These are phyloP conservation scores for Plectus sambesii DNA, from an alignment of 1,140 invertebrate genomes.

Conservation along the genomic window DNA sequence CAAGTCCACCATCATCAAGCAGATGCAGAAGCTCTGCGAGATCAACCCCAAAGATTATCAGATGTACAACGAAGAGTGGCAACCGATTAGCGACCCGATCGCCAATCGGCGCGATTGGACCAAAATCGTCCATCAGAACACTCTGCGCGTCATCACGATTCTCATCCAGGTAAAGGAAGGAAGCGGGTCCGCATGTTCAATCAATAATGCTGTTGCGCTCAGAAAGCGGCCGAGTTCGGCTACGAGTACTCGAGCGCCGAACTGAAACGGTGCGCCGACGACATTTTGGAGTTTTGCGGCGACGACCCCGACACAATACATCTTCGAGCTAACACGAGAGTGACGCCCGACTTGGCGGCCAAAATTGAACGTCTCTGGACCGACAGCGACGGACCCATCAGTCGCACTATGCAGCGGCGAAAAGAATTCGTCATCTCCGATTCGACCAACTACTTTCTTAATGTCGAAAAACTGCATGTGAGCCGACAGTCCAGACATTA, in stretches of 20 bases:
- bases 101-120: slow-evolving; percentile 16
- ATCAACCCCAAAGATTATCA: slow-evolving; percentile 23
- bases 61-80: slow-evolving; percentile 26
- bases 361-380: too few species aligned
- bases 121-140: slow-evolving; percentile 18
- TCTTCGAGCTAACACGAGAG: too few species aligned
- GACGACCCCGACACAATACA: too few species aligned
- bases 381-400: too few species aligned
- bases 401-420: too few species aligned
- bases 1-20: slow-evolving; percentile 31
- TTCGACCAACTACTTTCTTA: too few species aligned
- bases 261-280: too few species aligned
- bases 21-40: slow-evolving; percentile 27
- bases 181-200: not conserved
- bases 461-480: too few species aligned
- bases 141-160: slow-evolving; percentile 22
- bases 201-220: slow-evolving; percentile 15
- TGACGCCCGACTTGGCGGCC: too few species aligned
- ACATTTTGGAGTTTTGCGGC: too few species aligned
- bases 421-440: too few species aligned
- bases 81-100: slow-evolving; percentile 16
- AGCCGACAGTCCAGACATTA: too few species aligned
- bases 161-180: slow-evolving; percentile 23
- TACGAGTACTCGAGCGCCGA: slow-evolving; percentile 16
- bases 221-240: slow-evolving; percentile 9